Conservation (phyloP, 2,113 vertebrate genomes). For the Lepus americanus region DNA sequence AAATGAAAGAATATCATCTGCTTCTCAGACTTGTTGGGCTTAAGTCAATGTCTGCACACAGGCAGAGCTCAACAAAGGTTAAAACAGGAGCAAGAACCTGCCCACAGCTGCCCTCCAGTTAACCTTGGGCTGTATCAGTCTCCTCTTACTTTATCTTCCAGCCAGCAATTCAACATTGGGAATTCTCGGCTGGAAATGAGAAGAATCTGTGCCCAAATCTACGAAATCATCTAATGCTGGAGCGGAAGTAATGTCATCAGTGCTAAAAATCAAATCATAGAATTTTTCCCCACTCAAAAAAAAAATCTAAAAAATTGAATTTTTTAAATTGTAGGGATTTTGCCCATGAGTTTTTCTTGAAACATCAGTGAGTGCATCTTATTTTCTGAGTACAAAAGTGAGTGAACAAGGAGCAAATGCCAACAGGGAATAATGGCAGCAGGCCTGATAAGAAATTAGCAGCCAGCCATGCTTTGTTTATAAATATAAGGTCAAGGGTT, state of each 20-base stretch:
- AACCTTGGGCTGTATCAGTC: not conserved
- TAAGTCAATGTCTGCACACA: not conserved
- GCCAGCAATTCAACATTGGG: not conserved
- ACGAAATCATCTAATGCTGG: not conserved
- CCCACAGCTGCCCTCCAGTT: not conserved
- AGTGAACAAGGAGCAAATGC: slow-evolving; percentile 32
- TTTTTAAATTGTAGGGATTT: not conserved
- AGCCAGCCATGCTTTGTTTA: slow-evolving; percentile 61
- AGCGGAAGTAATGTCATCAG: not conserved
- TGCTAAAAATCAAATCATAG: slow-evolving; percentile 17
- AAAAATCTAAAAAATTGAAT: not conserved
- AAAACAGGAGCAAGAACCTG: not conserved
- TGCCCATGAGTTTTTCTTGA: slow-evolving; percentile 1
- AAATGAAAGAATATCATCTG: not conserved
- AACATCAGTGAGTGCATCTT: slow-evolving; percentile 24
- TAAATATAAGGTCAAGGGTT: slow-evolving; percentile 45
- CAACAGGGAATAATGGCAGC: slow-evolving; percentile 62
- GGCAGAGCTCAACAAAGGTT: not conserved
- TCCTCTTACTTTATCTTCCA: not conserved
- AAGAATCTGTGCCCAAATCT: slow-evolving; percentile 12
- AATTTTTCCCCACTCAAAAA: slow-evolving; percentile 45
- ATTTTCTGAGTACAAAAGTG: slow-evolving; percentile 43
- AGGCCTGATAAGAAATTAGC: slow-evolving; percentile 25
- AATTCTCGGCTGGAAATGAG: not conserved
- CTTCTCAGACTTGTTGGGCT: not conserved